Conservation (phyloP, 2,113 vertebrate genomes). For the Falco punctatus region DNA sequence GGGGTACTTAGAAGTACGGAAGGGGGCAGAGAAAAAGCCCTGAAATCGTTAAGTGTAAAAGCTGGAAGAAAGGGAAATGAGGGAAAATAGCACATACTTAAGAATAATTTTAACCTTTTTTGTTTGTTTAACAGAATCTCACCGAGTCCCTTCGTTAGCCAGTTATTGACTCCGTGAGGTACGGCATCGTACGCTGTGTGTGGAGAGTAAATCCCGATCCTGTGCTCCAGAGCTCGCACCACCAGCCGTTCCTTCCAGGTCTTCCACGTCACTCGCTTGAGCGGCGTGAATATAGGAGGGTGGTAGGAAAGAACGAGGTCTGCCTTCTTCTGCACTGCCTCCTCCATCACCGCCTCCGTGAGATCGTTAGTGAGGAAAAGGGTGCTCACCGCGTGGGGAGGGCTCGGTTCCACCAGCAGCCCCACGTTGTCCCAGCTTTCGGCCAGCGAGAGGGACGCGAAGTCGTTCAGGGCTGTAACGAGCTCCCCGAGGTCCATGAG, state of each 20-base stretch:
- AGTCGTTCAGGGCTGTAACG: slow-evolving; percentile 81
- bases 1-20: background rate
- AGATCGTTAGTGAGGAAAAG: slow-evolving; percentile 92
- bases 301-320: slow-evolving; percentile 94
- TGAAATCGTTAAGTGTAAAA: background rate
- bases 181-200: slow-evolving; percentile 90
- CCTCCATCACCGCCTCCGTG: slow-evolving; percentile 88
- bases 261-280: slow-evolving; percentile 83
- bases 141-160: slow-evolving; percentile 87
- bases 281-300: slow-evolving; percentile 87
- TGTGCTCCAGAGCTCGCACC: slow-evolving; percentile 84
- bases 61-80: background rate
- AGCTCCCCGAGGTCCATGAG: slow-evolving; percentile 85
- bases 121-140: slow-evolving; percentile 28
- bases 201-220: slow-evolving; percentile 91
- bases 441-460: slow-evolving; percentile 87
- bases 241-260: slow-evolving; percentile 91
- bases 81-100: background rate
- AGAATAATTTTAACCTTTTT: background rate
- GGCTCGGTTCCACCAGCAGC: slow-evolving; percentile 89
- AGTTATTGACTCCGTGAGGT: slow-evolving; percentile 88
- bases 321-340: slow-evolving; percentile 80
- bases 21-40: background rate
- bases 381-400: slow-evolving; percentile 79
- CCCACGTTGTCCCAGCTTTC: slow-evolving; percentile 97